Conservation (phyloP, 2,888 invertebrate species). For the Hirtodrosophila confusa region DNA sequence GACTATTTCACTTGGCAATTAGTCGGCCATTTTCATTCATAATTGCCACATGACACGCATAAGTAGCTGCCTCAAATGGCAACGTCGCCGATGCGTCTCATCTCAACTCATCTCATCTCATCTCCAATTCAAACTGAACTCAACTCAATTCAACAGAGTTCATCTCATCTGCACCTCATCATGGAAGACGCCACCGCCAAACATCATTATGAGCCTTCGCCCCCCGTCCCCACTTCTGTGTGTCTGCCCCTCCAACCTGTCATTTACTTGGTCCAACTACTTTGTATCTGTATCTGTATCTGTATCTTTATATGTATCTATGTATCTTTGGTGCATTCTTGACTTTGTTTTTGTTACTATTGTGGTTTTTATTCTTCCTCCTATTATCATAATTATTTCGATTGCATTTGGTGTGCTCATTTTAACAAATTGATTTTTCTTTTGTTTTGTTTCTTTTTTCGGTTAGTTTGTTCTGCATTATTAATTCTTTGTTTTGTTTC, state of each 20-base stretch:
- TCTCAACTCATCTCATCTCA: slow-evolving; percentile 28
- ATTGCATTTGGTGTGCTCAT: slow-evolving; percentile 55
- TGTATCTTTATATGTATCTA: slow-evolving; percentile 7
- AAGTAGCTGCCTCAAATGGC: slow-evolving; percentile 62
- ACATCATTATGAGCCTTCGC: slow-evolving; percentile 54
- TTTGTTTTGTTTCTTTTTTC: slow-evolving; percentile 5
- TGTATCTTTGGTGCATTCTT: slow-evolving; percentile 7
- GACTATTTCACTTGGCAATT: slow-evolving; percentile 58
- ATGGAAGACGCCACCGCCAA: slow-evolving; percentile 18
- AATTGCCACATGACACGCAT: slow-evolving; percentile 69
- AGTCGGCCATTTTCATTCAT: slow-evolving; percentile 63
- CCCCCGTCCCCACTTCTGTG: slow-evolving; percentile 8
- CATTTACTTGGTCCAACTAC: slow-evolving; percentile 3
- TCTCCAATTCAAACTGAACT: slow-evolving; percentile 23
- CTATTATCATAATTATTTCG: slow-evolving; percentile 52
- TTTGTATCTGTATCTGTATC: slow-evolving; percentile 2
- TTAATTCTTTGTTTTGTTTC: slow-evolving; percentile 23
- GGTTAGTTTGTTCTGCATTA: slow-evolving; percentile 20
- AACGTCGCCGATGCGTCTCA: slow-evolving; percentile 28
- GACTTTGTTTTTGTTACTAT: slow-evolving; percentile 1
- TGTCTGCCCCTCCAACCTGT: background rate
- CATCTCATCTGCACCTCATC: slow-evolving; percentile 30
- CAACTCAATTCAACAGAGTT: slow-evolving; percentile 6
- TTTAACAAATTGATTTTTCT: slow-evolving; percentile 46
- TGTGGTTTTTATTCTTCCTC: slow-evolving; percentile 7